Evolutionary conservation across 2,888 invertebrate species (phyloP).

Genomic region (Chironomus riparius): DNA sequence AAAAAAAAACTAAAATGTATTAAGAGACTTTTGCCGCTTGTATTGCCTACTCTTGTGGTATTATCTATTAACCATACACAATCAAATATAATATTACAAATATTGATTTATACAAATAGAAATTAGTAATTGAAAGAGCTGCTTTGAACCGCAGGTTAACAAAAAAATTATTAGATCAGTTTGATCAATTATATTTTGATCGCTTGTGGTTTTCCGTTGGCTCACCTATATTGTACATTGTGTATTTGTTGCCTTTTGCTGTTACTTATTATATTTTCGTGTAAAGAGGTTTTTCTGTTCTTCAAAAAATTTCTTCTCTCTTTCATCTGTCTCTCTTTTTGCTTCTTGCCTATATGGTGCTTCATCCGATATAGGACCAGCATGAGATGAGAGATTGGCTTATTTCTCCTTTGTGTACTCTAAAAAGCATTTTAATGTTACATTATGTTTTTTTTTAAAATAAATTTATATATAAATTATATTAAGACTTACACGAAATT

Average conservation of each 20-base stretch:
- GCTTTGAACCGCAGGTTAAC: slow-evolving; percentile 26
- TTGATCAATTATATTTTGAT: slow-evolving; percentile 23
- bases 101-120: slow-evolving; percentile 25
- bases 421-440: not conserved
- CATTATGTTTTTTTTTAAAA: not conserved
- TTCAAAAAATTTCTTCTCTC: not conserved
- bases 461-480: not conserved
- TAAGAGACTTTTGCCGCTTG: slow-evolving; percentile 4
- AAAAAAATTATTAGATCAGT: slow-evolving; percentile 24
- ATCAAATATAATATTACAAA: slow-evolving; percentile 21
- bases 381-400: slow-evolving; percentile 1
- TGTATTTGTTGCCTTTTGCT: not conserved
- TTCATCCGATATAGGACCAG: not conserved
- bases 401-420: not conserved
- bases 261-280: slow-evolving; percentile 10
- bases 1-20: no score
- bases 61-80: slow-evolving; percentile 1
- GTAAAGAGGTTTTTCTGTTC: slow-evolving; percentile 3
- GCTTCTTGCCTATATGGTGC: not conserved
- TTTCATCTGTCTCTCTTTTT: no score
- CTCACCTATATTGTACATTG: slow-evolving; percentile 20
- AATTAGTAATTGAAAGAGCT: slow-evolving; percentile 23
- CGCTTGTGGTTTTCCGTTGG: slow-evolving; percentile 26
- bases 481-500: not conserved
- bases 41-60: not conserved